Conservation (phyloP, 2,888 invertebrate genomes). For the Amiota mariae region DNA sequence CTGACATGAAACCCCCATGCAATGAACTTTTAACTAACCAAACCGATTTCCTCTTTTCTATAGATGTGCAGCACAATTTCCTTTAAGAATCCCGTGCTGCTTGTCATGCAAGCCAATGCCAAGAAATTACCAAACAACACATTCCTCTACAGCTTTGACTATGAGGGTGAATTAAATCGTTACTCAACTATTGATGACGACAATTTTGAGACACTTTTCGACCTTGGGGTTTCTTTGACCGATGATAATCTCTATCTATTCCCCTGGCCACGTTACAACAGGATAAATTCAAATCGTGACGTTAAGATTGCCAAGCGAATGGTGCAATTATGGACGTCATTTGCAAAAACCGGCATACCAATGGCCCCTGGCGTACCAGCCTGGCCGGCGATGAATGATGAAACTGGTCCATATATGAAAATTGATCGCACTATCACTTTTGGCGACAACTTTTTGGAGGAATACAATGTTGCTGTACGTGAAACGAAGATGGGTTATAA, state of each 20-base stretch:
- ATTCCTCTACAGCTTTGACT: constrained; percentile 75
- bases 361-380: constrained; percentile 56
- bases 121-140: constrained; percentile 70
- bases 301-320: constrained; percentile 73
- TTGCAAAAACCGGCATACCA: constrained; percentile 69
- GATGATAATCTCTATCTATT: constrained; percentile 78
- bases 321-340: constrained; percentile 73
- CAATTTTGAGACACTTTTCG: constrained; percentile 71
- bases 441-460: constrained; percentile 69
- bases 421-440: constrained; percentile 62
- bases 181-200: constrained; percentile 69
- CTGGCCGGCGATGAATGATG: constrained; percentile 69
- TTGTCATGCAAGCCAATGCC: constrained; percentile 72
- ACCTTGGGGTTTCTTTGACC: constrained; percentile 76
- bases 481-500: constrained; percentile 62
- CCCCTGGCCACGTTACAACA: constrained; percentile 70
- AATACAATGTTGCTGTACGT: constrained; percentile 64
- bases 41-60: background rate
- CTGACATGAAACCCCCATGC: background rate
- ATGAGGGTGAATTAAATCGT: constrained; percentile 72
- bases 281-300: constrained; percentile 70
- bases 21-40: background rate
- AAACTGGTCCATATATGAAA: constrained; percentile 71
- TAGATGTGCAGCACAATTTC: constrained; percentile 74
- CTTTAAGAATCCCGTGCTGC: constrained; percentile 74